These are phyloP conservation scores for Tichodroma muraria DNA, from an alignment of 2,113 vertebrate species.

Conservation along the genomic window DNA sequence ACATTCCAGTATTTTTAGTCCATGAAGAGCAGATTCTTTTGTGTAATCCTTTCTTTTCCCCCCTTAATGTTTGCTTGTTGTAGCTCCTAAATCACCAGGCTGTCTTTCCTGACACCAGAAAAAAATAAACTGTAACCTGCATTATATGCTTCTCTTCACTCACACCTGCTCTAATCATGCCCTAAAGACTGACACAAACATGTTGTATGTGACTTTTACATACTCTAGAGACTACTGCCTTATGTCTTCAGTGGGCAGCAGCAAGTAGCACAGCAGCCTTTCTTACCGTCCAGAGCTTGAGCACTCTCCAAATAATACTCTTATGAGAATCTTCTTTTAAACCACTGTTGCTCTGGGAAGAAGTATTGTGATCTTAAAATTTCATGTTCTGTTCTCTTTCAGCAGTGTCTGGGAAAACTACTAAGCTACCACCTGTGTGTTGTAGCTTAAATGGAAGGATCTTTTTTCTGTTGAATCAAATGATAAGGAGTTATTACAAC, in stretches of 20 bases:
- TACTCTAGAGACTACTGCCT: neutral
- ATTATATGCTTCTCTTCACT: neutral
- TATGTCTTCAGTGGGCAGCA: neutral
- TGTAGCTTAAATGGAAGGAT: neutral
- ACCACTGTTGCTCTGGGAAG: neutral
- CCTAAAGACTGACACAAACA: neutral
- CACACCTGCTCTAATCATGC: neutral
- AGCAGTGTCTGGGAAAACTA: neutral
- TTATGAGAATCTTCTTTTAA: neutral
- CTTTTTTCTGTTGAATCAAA: neutral
- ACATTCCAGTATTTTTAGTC: neutral
- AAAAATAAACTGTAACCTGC: neutral
- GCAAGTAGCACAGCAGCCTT: neutral
- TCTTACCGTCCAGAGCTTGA: neutral
- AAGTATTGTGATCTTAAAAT: neutral
- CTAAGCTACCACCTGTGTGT: neutral
- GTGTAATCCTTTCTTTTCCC: fast-evolving
- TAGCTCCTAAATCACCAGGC: neutral
- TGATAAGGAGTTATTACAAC: neutral
- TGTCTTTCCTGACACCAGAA: neutral
- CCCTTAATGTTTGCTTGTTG: neutral
- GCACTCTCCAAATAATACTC: neutral
- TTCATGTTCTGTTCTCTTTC: neutral
- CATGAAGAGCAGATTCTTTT: neutral
- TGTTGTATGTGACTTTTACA: neutral